Evolutionary conservation across 2,797 vertebrate species (phyloP), one percentile per base, ranked within the genome.

Genomic region (Florisuga fusca): DNA sequence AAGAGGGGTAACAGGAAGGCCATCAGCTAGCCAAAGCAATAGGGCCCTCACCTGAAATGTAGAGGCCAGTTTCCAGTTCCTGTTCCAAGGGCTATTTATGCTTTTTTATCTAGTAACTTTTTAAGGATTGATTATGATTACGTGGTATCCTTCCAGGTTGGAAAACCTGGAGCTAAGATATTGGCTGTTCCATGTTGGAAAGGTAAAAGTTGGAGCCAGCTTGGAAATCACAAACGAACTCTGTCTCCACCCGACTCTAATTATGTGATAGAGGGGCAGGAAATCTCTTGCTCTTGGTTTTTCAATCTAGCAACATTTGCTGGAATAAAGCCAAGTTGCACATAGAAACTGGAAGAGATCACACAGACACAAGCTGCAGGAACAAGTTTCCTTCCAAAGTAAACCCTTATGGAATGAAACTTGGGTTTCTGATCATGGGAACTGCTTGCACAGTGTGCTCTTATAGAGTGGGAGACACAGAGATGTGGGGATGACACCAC

Each of bases 21-120:
- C 62, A 83, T 46, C 31, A 77, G 33, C 33, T 77, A 87, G 29
- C 34, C 54, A 62, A 62, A 78, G 79, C 7, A 88, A 51, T 53
- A 45, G 51, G 25, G 25, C 27, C 1, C 1, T 50, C 87, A 68
- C 85, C 80, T 81, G 85, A 81, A 91, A 75, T 12, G 33, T 0
- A 0, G 58, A 84, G 66, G 41, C 29, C 27, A 48, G 10, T 76
- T 96, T 95, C 95, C 95, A 91, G 91, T 86, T 94, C 93, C 90
- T 88, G 80, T 90, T 94, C 94, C 95, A 96, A 75, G 22, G 8
- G 27, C 45, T 95, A 86, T 96, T 94, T 91, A 86, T 96, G 69
- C 12, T 25, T 51, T 78, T 81, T 88, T 72, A 89, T 90, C 91
- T 66, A 34, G 33, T 26, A 68, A 19, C 5, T 93, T 62, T 69